phyloP scores from a whole-genome alignment of 2,888 invertebrate species.

The Kuschelorhynchus macadamiae region DNA sequence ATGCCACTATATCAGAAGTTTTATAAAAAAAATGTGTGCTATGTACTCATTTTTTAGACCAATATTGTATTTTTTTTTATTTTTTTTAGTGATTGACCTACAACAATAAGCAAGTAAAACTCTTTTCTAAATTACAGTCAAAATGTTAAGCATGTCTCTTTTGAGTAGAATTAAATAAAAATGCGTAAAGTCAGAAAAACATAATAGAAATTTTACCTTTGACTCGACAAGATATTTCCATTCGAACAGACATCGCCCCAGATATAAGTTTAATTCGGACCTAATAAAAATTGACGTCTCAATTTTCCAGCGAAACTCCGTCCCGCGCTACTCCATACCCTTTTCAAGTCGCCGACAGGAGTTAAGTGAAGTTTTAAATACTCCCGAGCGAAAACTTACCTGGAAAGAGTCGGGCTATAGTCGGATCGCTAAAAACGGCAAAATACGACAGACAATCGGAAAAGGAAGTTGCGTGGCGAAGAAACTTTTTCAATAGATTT shows the following conservation, averaged over 20 bases:
- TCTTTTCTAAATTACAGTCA: no score
- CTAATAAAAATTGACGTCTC: conserved; percentile 49
- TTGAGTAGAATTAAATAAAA: no score
- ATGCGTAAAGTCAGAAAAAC: not conserved
- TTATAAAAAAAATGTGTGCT: no score
- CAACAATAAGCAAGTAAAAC: no score
- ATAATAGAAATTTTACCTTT: conserved; percentile 35
- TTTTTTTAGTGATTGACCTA: no score
- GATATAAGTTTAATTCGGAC: conserved; percentile 47
- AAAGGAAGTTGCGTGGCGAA: no score
- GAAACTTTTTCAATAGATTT: no score
- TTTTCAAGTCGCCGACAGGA: conserved; percentile 47
- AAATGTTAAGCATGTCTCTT: no score
- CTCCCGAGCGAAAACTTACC: conserved; percentile 41
- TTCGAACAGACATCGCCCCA: conserved; percentile 38
- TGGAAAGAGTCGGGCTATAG: conserved; percentile 31
- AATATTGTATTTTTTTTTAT: no score
- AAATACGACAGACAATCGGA: no score
- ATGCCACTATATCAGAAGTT: no score
- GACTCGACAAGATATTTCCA: conserved; percentile 46
- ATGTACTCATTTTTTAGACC: no score
- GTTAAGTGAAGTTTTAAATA: conserved; percentile 48
- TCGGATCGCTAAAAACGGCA: conserved; percentile 18
- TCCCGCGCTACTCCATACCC: conserved; percentile 40
- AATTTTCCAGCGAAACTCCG: conserved; percentile 30